Evolutionary conservation across 2,888 invertebrate species (phyloP).

Genomic region (Xanthia icteritia): DNA sequence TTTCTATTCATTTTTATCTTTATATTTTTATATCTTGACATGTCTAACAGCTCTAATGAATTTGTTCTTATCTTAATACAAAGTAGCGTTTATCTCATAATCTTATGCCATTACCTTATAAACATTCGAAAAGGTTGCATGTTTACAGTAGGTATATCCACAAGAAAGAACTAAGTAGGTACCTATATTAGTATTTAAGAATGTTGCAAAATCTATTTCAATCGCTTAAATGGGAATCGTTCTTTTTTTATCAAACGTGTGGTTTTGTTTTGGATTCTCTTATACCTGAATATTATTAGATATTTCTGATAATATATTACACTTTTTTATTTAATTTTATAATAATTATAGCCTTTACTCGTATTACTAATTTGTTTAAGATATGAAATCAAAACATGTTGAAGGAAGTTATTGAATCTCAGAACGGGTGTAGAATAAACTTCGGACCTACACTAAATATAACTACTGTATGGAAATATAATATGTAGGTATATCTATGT

Average conservation of each 20-base stretch:
- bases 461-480: background rate
- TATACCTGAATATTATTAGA: background rate
- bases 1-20: too few relatives aligned
- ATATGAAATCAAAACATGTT: conserved; percentile 23
- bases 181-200: background rate
- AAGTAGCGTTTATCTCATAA: too few relatives aligned
- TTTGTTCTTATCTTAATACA: too few relatives aligned
- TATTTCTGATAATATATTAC: background rate
- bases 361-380: conserved; percentile 2
- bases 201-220: conserved; percentile 9
- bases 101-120: too few relatives aligned
- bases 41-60: too few relatives aligned
- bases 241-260: background rate
- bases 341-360: background rate
- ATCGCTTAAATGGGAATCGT: background rate
- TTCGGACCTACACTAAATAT: background rate
- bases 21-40: too few relatives aligned
- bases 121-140: too few relatives aligned
- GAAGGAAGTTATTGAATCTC: conserved; percentile 11
- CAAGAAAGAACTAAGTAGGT: background rate
- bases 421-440: conserved; percentile 2
- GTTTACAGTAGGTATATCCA: background rate
- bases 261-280: background rate
- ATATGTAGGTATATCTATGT: background rate
- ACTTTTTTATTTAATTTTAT: background rate